phyloP scores from a whole-genome alignment of 64 coral and sea anemone species.

The Montipora efflorescens region DNA sequence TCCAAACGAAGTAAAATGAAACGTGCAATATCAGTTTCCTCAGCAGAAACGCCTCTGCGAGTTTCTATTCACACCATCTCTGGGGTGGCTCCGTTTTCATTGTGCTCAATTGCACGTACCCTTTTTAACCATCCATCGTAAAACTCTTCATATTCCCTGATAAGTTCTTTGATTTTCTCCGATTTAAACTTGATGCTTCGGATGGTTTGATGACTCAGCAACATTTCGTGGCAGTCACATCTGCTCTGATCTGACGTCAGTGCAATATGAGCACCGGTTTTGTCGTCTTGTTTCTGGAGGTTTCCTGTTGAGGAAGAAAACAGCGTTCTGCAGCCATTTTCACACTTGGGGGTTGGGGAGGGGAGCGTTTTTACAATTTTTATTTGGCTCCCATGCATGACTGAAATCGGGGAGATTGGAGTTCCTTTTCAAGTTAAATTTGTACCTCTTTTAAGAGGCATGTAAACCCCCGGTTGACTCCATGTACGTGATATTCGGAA shows the following conservation, averaged over 20 bases:
- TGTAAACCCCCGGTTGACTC: too few species aligned
- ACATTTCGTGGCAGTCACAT: constrained; percentile 93
- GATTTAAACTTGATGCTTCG: constrained; percentile 91
- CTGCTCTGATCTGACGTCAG: constrained; percentile 63
- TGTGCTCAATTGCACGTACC: constrained; percentile 68
- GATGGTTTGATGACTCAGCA: constrained; percentile 84
- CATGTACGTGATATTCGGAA: too few species aligned
- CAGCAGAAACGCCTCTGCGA: background rate
- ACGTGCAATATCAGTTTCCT: too few species aligned
- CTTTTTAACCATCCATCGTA: constrained; percentile 86
- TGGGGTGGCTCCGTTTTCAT: constrained; percentile 82
- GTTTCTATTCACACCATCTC: constrained; percentile 70
- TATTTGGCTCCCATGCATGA: too few species aligned
- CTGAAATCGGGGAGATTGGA: too few species aligned
- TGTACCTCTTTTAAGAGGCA: too few species aligned
- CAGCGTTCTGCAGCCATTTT: background rate
- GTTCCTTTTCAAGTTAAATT: too few species aligned
- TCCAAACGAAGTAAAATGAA: background rate
- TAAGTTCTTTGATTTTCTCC: constrained; percentile 77
- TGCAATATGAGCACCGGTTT: constrained; percentile 42
- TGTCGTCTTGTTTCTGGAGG: constrained; percentile 15
- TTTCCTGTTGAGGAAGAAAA: constrained; percentile 12
- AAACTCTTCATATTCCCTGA: constrained; percentile 88
- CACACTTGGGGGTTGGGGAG: background rate
- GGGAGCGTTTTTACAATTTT: too few species aligned